Conservation (phyloP, 2,113 vertebrate species). For the Aix galericulata region DNA sequence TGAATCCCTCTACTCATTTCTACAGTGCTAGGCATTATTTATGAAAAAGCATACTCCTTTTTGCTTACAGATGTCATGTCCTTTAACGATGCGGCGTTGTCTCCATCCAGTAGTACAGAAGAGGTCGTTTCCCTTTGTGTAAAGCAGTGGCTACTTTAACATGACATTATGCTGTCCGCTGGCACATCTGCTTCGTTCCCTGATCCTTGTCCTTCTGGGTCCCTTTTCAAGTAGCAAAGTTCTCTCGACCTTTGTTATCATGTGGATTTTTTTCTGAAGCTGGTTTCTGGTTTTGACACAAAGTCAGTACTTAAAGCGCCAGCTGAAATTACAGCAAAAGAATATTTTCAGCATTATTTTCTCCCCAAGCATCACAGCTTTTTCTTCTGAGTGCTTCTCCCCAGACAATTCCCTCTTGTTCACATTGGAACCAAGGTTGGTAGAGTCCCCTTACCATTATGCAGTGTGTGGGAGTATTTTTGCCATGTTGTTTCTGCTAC, state of each 20-base stretch:
- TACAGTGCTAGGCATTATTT: neutral
- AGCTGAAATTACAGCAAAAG: neutral
- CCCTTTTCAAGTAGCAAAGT: neutral
- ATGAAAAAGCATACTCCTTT: neutral
- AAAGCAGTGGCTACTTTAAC: neutral
- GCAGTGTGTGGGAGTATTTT: neutral
- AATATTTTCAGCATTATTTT: neutral
- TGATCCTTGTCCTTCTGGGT: neutral
- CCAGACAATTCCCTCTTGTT: rapidly evolving
- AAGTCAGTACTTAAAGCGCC: neutral
- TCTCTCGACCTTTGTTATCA: neutral
- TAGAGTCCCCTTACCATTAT: neutral
- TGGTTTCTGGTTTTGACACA: neutral
- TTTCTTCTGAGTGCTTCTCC: neutral
- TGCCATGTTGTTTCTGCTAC: neutral
- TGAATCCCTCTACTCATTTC: neutral
- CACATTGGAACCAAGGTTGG: neutral
- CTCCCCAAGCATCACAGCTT: neutral
- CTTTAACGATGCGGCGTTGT: neutral
- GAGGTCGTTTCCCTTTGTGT: neutral
- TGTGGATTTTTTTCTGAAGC: neutral
- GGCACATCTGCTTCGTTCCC: neutral
- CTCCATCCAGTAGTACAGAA: neutral
- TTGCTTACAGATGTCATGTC: neutral
- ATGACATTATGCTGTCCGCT: neutral